A percentile compares a stretch with the other conserved stretches of the same genome.
Conservation (phyloP, 2,113 vertebrate species). For the Oenanthe oenanthe region DNA sequence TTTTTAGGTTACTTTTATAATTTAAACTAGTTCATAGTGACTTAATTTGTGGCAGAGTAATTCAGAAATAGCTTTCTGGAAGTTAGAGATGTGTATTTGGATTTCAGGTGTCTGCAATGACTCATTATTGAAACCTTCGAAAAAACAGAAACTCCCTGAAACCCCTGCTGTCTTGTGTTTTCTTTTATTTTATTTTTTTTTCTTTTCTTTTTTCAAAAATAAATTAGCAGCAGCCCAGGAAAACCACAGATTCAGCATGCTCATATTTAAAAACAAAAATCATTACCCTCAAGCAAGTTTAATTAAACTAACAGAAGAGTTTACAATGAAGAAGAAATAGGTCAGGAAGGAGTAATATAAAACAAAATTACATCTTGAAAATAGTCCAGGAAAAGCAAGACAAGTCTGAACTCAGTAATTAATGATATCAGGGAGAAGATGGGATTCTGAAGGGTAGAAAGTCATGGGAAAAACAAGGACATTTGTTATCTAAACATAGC, state of each 20-base stretch:
- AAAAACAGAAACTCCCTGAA: neutral
- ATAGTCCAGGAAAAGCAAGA: slow-evolving; percentile 47
- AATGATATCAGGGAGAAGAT: slow-evolving; percentile 24
- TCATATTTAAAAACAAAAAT: slow-evolving; percentile 32
- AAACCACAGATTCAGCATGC: neutral
- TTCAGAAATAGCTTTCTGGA: neutral
- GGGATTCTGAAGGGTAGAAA: slow-evolving; percentile 16
- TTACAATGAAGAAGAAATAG: slow-evolving; percentile 42
- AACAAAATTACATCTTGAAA: slow-evolving; percentile 51
- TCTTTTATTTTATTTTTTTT: no score
- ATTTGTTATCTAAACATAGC: slow-evolving; percentile 5
- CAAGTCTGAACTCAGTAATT: slow-evolving; percentile 45
- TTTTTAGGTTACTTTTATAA: fast-evolving
- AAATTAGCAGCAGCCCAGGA: neutral
- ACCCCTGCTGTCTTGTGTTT: neutral
- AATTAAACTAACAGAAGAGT: slow-evolving; percentile 47
- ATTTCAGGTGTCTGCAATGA: neutral
- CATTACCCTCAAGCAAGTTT: slow-evolving; percentile 20
- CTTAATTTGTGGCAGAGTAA: neutral
- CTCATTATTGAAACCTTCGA: neutral
- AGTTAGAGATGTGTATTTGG: neutral
- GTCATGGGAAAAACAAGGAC: slow-evolving; percentile 35
- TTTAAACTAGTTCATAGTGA: neutral
- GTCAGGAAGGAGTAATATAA: slow-evolving; percentile 45
- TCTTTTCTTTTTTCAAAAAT: neutral